Evolutionary conservation across 2,113 vertebrate genomes (phyloP).

Genomic region (Sander lucioperca): DNA sequence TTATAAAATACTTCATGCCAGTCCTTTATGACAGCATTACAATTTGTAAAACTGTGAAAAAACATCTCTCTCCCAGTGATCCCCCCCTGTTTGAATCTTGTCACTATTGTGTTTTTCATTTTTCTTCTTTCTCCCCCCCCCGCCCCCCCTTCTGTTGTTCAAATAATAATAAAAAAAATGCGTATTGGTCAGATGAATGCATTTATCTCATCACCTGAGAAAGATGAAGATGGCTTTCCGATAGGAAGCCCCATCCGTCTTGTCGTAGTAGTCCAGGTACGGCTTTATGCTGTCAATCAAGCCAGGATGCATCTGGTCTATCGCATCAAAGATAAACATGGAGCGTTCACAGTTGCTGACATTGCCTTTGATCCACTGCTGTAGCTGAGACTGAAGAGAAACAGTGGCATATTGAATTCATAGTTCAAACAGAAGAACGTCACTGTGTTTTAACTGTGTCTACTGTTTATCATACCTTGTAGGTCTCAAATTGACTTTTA

Average conservation of each 20-base stretch:
- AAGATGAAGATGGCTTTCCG: constrained; percentile 94
- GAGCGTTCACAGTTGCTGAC: constrained; percentile 89
- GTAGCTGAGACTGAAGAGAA: constrained; percentile 84
- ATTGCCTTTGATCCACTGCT: constrained; percentile 92
- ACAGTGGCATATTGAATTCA: background rate
- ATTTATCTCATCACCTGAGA: constrained; percentile 86
- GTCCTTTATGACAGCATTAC: no score
- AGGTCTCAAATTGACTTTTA: no score
- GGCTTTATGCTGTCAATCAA: constrained; percentile 95
- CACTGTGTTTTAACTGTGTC: background rate
- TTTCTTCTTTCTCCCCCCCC: no score
- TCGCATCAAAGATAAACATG: constrained; percentile 96
- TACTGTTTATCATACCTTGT: no score
- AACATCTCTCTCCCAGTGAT: no score
- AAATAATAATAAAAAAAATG: background rate
- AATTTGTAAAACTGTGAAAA: no score
- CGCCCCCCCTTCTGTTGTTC: no score
- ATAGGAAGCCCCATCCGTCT: constrained; percentile 91
- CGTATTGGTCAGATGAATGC: background rate
- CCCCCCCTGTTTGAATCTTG: no score
- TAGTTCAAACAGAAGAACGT: background rate
- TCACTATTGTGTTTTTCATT: no score
- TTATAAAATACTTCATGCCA: no score
- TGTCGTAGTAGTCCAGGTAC: constrained; percentile 91
- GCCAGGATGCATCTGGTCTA: constrained; percentile 94